Evolutionary conservation across 1,140 invertebrate species (phyloP), one percentile per base, ranked within the genome.

Genomic region (Akabosia matsudoensis): DNA sequence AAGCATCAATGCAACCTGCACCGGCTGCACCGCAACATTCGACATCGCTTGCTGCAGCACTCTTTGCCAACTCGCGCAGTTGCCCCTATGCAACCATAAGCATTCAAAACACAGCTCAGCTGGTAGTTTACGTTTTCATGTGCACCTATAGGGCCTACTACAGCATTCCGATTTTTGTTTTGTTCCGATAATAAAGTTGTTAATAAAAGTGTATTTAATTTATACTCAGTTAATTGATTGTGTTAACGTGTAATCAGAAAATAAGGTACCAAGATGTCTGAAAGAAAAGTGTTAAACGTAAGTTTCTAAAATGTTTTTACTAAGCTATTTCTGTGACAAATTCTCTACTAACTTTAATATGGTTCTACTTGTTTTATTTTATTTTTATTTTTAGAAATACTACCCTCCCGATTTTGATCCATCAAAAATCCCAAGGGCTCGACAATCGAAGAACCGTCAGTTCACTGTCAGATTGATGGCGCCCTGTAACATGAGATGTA

Each of bases 391-490:
- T 77, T 84, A 98, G 94, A 99, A 99, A 97, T 99, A 99, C 85
- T 99, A 99, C 88, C 98, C 98, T 0, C 97, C 98, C 83, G 97
- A 99, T 89, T 99, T 99, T 85, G 98, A 99, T 92, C 98, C 98
- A 0, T 94, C 95, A 24, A 99, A 99, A 87, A 98, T 99, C 31
- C 97, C 97, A 82, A 93, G 97, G 76, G 93, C 97, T 88, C 96
- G 97, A 90, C 89, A 95, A 82, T 91, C 93, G 31, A 93, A 93
- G 85, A 99, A 99, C 86, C 86, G 93, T n/a, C 96, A 98, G 85
- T 99, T 98, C 83, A 95, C 93, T 24, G 98, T 99, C 51, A 90
- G 98, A 81, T 89, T 98, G 76, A 99, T 99, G 97, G 97, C 97
- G 24, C 97, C 97, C 1, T 98, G 97, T 83, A 99, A 99, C 84